Percentiles rank a stretch among this genome's conserved stretches.
These are phyloP conservation scores for Cynopterus sphinx DNA, from an alignment of 2,797 vertebrate species.

Conservation along the genomic window DNA sequence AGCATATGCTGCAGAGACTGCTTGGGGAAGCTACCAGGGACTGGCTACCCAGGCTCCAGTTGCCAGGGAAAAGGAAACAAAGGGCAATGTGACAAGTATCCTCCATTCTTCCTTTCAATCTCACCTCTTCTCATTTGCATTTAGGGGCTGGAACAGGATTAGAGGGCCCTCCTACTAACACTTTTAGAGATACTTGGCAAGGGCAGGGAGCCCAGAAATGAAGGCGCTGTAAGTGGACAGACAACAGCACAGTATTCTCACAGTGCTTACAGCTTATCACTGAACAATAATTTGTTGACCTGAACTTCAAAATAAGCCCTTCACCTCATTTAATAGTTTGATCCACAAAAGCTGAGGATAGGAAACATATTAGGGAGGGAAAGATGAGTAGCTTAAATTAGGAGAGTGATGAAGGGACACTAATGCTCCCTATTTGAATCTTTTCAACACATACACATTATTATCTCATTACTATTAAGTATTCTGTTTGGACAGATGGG, in stretches of 20 bases:
- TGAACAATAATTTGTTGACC: slow-evolving; percentile 30
- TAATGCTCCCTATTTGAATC: background rate
- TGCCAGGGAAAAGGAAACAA: background rate
- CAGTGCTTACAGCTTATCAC: background rate
- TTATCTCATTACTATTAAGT: background rate
- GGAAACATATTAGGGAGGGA: background rate
- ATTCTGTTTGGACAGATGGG: background rate
- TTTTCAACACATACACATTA: background rate
- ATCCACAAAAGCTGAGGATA: background rate
- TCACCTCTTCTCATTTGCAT: background rate
- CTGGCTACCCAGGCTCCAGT: background rate
- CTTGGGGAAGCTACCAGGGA: background rate
- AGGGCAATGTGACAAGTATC: background rate
- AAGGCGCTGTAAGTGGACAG: background rate
- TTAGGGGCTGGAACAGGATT: background rate
- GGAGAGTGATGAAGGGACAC: background rate
- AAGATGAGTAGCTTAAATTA: background rate
- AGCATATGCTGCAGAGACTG: background rate
- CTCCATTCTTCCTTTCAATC: background rate
- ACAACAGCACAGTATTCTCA: slow-evolving; percentile 7
- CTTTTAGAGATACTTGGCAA: slow-evolving; percentile 18
- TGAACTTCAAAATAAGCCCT: slow-evolving; percentile 29
- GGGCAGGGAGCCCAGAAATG: background rate
- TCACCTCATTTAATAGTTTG: slow-evolving; percentile 2
- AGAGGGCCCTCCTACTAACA: background rate